These are phyloP conservation scores for Carcina quercana DNA, from an alignment of 2,888 invertebrate genomes.

Conservation along the genomic window DNA sequence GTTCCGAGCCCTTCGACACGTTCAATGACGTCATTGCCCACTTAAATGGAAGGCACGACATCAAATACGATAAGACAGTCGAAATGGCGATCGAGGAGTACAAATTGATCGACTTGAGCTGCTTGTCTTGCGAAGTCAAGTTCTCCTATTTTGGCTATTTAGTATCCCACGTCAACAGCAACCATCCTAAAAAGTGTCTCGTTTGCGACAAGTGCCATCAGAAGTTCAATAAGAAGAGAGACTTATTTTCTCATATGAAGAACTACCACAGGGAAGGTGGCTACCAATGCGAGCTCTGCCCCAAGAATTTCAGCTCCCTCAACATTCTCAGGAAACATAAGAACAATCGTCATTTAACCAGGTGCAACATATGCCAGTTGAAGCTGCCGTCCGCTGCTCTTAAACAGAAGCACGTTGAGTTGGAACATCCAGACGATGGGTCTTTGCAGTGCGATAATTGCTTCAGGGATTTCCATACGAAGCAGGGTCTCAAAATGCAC, in stretches of 20 bases:
- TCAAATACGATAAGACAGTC: constrained; percentile 48
- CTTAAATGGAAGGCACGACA: constrained; percentile 41
- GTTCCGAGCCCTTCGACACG: constrained; percentile 32
- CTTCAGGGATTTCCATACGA: constrained; percentile 57
- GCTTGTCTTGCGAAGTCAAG: constrained; percentile 45
- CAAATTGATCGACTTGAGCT: constrained; percentile 44
- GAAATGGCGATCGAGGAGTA: constrained; percentile 64
- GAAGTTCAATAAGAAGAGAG: constrained; percentile 58
- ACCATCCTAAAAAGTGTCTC: constrained; percentile 58
- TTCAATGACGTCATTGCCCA: constrained; percentile 45
- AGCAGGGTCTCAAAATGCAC: constrained; percentile 60
- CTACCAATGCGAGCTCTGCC: constrained; percentile 53
- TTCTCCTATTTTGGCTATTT: constrained; percentile 60
- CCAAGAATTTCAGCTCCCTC: constrained; percentile 47
- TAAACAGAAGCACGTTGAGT: constrained; percentile 54
- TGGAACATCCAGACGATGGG: constrained; percentile 60
- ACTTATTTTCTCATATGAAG: constrained; percentile 60
- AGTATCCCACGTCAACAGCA: constrained; percentile 56
- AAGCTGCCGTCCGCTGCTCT: constrained; percentile 53
- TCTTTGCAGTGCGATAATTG: constrained; percentile 55
- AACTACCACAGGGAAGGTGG: constrained; percentile 65
- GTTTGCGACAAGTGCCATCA: constrained; percentile 61
- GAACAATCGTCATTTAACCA: constrained; percentile 51
- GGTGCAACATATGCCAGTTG: constrained; percentile 51
- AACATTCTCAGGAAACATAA: constrained; percentile 58